phyloP scores from a whole-genome alignment of 35 echinoderm and acorn worm genomes.

The Acanthaster planci region DNA sequence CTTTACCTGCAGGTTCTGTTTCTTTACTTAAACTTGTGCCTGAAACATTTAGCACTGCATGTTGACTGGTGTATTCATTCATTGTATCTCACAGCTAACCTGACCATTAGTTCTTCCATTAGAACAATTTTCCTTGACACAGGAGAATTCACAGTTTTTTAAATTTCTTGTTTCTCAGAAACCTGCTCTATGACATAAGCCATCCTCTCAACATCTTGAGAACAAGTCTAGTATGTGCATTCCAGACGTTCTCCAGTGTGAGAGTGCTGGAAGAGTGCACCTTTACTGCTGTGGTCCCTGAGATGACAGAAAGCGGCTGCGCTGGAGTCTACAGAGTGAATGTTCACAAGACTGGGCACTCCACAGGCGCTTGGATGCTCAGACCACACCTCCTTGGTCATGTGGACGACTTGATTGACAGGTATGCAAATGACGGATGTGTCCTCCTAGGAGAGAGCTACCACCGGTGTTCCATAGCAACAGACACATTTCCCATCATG shows the following conservation, averaged over 20 bases:
- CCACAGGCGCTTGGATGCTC: background rate
- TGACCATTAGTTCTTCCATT: no score
- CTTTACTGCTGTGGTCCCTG: background rate
- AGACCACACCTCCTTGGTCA: slow-evolving; percentile 26
- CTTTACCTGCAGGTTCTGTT: no score
- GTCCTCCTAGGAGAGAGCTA: slow-evolving; percentile 28
- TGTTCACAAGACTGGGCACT: slow-evolving; percentile 3
- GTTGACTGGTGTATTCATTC: no score
- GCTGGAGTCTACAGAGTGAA: slow-evolving; percentile 4
- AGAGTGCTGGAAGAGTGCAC: background rate
- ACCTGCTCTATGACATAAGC: background rate
- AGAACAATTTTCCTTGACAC: no score
- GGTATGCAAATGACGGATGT: background rate
- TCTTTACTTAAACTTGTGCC: no score
- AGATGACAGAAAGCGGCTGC: background rate
- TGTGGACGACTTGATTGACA: background rate
- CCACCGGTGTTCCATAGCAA: slow-evolving; percentile 24
- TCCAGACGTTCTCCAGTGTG: background rate
- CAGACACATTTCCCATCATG: slow-evolving; percentile 50
- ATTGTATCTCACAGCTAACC: no score
- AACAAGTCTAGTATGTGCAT: background rate
- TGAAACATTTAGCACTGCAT: no score
- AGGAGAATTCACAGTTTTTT: background rate
- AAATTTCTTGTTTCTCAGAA: background rate
- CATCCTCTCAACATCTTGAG: background rate